Evolutionary conservation across 2,113 vertebrate species (phyloP), one percentile per base, ranked within the genome.

Genomic region (Dromiciops gliroides): DNA sequence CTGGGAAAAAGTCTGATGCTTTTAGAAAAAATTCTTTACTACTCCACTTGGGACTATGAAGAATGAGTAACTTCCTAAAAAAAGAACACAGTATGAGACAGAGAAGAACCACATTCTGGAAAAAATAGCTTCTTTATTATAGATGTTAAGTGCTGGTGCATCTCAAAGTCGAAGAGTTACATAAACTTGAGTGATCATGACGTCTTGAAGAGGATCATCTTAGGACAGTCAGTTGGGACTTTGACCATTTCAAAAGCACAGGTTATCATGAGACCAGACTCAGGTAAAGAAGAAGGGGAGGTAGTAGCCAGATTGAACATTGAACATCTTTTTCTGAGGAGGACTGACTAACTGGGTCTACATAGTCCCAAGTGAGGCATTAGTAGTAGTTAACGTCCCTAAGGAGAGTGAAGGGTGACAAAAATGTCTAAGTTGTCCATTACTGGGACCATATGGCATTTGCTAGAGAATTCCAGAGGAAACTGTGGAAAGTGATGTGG

Each of bases 381-480:
- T 8, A 1, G 11, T 28, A 52, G 23, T 96, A 49, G 95, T 31
- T 96, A 56, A 88, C 96, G 94, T 67, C 31, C 94, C 96, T 67
- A 44, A 96, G 95, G 94, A 97, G 94, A 97, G 97, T 97, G 95
- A 50, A 92, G 93, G 96, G 89, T 91, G 97, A 97, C 93, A 97
- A 90, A 95, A 75, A 97, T 97, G 96, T 97, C 96, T 96, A 88
- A 92, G 91, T 96, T 90, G 93, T 94, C 93, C 96, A 92, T 98
- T 95, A 49, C 93, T 83, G 97, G 90, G 50, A 97, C 96, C 98
- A 98, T 97, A 96, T 97, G 97, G 96, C 96, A 96, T 95, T 98
- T 97, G 97, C 98, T 93, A 97, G 97, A 97, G 90, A 47, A 94
- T 60, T 89, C 60, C 96, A 94, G 97, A 97, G 92, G 94, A 98